Evolutionary conservation across 2,797 vertebrate species (phyloP), one percentile per base, ranked within the genome.

Genomic region (Erethizon dorsatum): DNA sequence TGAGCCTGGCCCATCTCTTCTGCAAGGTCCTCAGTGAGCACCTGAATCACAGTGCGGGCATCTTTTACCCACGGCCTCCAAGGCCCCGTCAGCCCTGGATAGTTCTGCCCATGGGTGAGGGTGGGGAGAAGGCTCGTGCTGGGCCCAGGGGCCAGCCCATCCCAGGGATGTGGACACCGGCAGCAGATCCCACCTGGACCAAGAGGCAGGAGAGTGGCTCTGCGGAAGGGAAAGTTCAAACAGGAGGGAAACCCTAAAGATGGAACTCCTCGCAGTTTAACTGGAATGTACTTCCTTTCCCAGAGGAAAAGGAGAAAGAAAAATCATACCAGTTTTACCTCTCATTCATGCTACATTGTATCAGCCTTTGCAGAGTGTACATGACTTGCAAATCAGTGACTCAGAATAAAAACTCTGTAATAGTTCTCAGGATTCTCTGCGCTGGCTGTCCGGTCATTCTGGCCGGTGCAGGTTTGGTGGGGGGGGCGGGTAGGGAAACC

Each of bases 251-350:
- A 22, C 13, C 1, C 1, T 65, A 47, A 50, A 50, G 22, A 28
- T 56, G 77, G 59, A 52, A 13, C 18, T 13, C 28, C 15, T 88
- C 2, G 1, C 26, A 77, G 52, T 59, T 47, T 83, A 26, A 54
- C 18, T 63, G 45, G 26, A 24, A 6, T 20, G 33, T 28, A 10
- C 47, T 85, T 94, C 45, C 31, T 91, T 86, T 89, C n/a, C n/a
- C n/a, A 83, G 59, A 85, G 41, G 59, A 61, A 73, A 92, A 61
- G 22, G 45, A 22, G 63, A 89, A 91, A 73, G 33, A 79, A 96
- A 26, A 45, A 0, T 41, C 17, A 0, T 8, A 31, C 77, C 22
- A 56, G 4, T 6, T 52, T 93, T 88, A 50, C 28, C 86, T 92
- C 37, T 90, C 47, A 45, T 63, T 45, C 12, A 12, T 28, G 41